Evolutionary conservation across 2,113 vertebrate species (phyloP).

Genomic region (Atlantisia rogersi): DNA sequence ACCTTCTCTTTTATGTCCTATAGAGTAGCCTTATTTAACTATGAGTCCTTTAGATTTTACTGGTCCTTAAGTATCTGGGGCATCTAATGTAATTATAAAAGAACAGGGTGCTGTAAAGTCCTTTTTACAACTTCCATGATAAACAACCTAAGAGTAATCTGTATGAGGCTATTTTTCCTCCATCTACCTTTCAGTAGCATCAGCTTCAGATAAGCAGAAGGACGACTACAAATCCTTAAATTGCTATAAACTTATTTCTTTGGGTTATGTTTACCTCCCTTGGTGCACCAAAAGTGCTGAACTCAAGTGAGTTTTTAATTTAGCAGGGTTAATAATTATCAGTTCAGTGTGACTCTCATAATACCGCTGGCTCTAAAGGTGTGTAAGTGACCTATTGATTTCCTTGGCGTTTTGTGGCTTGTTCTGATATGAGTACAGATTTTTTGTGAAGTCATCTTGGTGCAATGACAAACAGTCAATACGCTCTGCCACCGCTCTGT

Average conservation of each 20-base stretch:
- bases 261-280: background rate
- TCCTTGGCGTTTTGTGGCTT: background rate
- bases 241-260: conserved; percentile 19
- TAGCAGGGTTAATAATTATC: conserved; percentile 37
- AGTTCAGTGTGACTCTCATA: conserved; percentile 7
- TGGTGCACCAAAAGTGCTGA: background rate
- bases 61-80: background rate
- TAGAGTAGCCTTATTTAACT: background rate
- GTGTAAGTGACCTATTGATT: conserved; percentile 49
- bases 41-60: background rate
- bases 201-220: background rate
- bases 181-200: background rate
- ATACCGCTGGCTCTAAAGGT: background rate
- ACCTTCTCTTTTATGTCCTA: background rate
- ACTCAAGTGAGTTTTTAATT: conserved; percentile 45
- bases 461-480: conserved; percentile 41
- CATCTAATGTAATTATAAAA: background rate
- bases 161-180: background rate
- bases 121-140: background rate
- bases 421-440: conserved; percentile 17
- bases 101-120: background rate
- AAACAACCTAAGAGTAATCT: background rate
- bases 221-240: conserved; percentile 3
- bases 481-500: background rate
- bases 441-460: conserved; percentile 28